Evolutionary conservation across 2,797 vertebrate genomes (phyloP), one percentile per base, ranked within the genome.

Genomic region (Acipenser oxyrinchus): DNA sequence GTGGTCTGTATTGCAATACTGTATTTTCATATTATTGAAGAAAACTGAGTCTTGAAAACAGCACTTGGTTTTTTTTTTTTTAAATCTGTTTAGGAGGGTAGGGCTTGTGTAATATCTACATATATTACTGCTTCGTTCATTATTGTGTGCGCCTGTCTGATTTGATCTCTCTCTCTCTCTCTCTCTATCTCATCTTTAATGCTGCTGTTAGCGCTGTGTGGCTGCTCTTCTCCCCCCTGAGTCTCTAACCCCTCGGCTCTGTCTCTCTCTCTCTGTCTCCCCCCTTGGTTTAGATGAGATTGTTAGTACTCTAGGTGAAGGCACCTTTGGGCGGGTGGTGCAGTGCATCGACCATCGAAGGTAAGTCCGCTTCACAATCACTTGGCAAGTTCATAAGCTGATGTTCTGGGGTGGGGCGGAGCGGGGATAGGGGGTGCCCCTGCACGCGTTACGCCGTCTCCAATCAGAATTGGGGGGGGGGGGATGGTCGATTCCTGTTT

Each of bases 301-400:
- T 57, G 75, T 95, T 1, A 88, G 90, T 83, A 96, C 93, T 7
- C 71, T 99, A 66, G 95, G 96, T 12, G 93, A 97, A 74, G 96
- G 95, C 49, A 98, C 95, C 0, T 99, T 99, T n/a, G 95, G 96
- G 71, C 90, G 94, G 66, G 95, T 99, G 73, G 92, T 96, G 18
- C 91, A 95, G 63, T 99, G 96, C 81, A 78, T 95, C 3, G 96
- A 99, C 79, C 92, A 91, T 76, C 79, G 85, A 74, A 94, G 94
- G 95, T 99, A 83, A 0, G 76, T 18, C 7, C 8, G 8, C 13
- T 37, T 1, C 49, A 23, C 11, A 18, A 37, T 15, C 52, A 1
- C 9, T 62, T 15, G 1, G n/a, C 60, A 10, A 10, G 10, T 8
- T 62, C 60, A 62, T 10, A 2, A 15, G 4, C 23, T 37, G 15